Conservation (phyloP, 2,113 vertebrate genomes). For the Calidris pygmaea region DNA sequence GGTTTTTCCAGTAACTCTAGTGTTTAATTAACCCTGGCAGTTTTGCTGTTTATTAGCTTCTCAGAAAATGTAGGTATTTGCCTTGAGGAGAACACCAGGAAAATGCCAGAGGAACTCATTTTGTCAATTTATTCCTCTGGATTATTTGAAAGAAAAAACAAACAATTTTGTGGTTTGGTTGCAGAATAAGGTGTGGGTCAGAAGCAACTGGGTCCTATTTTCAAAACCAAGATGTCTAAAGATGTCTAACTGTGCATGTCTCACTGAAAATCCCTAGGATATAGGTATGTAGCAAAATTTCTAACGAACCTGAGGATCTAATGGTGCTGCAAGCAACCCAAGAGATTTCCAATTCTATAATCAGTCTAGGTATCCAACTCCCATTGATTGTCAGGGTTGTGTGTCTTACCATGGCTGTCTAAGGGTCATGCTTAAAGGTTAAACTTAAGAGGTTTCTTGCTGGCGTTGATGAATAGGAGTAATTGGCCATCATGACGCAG, state of each 20-base stretch:
- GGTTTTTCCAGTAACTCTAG: neutral
- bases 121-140: neutral
- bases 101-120: neutral
- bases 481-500: neutral
- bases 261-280: neutral
- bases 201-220: neutral
- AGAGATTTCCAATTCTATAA: neutral
- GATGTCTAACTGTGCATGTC: neutral
- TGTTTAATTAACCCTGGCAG: neutral
- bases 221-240: neutral
- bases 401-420: neutral
- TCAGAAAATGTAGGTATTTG: neutral
- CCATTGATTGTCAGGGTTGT: neutral
- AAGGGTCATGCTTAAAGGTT: constrained; percentile 13
- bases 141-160: neutral
- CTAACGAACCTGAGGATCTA: neutral
- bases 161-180: neutral
- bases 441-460: neutral
- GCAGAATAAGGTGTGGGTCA: neutral
- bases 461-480: neutral
- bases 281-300: neutral
- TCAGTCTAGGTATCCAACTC: neutral
- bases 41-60: neutral
- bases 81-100: neutral
- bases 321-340: neutral